These are phyloP conservation scores for Pararge aegeria DNA, from an alignment of 1,140 invertebrate genomes.

Conservation along the genomic window DNA sequence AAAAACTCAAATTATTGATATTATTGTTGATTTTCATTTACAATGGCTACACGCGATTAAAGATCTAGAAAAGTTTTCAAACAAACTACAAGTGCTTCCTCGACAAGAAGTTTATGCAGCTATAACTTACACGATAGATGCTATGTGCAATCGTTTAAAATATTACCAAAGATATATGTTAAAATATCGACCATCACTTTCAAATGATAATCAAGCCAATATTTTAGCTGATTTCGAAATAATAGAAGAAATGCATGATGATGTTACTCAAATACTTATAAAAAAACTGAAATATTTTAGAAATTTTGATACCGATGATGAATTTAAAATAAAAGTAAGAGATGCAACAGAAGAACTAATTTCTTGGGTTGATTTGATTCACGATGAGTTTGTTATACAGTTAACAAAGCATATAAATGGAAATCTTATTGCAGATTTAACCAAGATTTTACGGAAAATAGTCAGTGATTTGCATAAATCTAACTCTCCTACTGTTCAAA, in stretches of 20 bases:
- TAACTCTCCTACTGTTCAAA: constrained; percentile 38
- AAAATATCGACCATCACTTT: constrained; percentile 39
- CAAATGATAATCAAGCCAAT: constrained; percentile 47
- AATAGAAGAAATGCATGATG: constrained; percentile 67
- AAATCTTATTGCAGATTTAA: constrained; percentile 54
- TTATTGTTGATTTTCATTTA: constrained; percentile 61
- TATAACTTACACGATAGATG: constrained; percentile 61
- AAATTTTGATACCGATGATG: constrained; percentile 41
- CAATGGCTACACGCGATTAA: constrained; percentile 61
- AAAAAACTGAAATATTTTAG: constrained; percentile 57
- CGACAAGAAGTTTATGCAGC: constrained; percentile 53
- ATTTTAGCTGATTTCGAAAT: constrained; percentile 61
- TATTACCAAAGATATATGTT: constrained; percentile 61
- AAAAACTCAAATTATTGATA: constrained; percentile 51
- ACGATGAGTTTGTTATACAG: constrained; percentile 47
- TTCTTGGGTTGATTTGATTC: constrained; percentile 63
- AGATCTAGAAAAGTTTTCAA: constrained; percentile 60
- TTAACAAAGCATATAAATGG: constrained; percentile 54
- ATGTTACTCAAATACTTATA: constrained; percentile 42
- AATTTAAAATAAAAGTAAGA: constrained; percentile 52
- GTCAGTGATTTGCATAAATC: constrained; percentile 49
- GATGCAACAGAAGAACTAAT: constrained; percentile 48
- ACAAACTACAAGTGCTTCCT: constrained; percentile 38
- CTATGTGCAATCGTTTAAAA: constrained; percentile 48
- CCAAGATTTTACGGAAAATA: constrained; percentile 65